A percentile compares a stretch with the other conserved stretches of the same genome.
Conservation (phyloP, 1,140 invertebrate genomes). For the Drosophila nebulosa region DNA sequence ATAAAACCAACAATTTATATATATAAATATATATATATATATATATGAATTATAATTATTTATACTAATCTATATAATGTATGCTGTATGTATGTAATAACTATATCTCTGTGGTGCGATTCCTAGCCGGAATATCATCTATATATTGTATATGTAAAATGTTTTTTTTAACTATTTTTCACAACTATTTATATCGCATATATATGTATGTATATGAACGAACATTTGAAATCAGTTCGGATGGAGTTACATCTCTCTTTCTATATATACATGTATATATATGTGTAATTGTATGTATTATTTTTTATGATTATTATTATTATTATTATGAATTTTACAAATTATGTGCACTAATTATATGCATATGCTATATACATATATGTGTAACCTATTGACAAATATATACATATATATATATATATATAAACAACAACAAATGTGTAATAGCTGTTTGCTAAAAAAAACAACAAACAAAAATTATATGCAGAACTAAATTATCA, state of each 20-base stretch:
- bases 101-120: slow-evolving; percentile 21
- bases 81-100: slow-evolving; percentile 68
- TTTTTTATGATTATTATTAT: slow-evolving; percentile 51
- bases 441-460: slow-evolving; percentile 73
- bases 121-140: slow-evolving; percentile 14
- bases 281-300: slow-evolving; percentile 40
- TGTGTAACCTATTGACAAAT: slow-evolving; percentile 72
- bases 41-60: slow-evolving; percentile 59
- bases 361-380: slow-evolving; percentile 58
- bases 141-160: slow-evolving; percentile 73
- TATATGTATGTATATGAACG: slow-evolving; percentile 35
- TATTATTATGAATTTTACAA: slow-evolving; percentile 52
- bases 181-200: slow-evolving; percentile 64
- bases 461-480: not conserved
- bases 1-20: slow-evolving; percentile 39
- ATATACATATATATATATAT: slow-evolving; percentile 35
- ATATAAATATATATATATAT: slow-evolving; percentile 33
- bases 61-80: slow-evolving; percentile 61
- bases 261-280: slow-evolving; percentile 19
- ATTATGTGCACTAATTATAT: slow-evolving; percentile 63
- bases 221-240: slow-evolving; percentile 14
- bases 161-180: slow-evolving; percentile 77
- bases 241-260: not conserved
- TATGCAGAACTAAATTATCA: slow-evolving; percentile 47
- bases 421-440: slow-evolving; percentile 43